Percentiles rank a stretch among this genome's conserved stretches.
Evolutionary conservation across 1,140 invertebrate genomes (phyloP).

Genomic region (Pogonus chalceus): DNA sequence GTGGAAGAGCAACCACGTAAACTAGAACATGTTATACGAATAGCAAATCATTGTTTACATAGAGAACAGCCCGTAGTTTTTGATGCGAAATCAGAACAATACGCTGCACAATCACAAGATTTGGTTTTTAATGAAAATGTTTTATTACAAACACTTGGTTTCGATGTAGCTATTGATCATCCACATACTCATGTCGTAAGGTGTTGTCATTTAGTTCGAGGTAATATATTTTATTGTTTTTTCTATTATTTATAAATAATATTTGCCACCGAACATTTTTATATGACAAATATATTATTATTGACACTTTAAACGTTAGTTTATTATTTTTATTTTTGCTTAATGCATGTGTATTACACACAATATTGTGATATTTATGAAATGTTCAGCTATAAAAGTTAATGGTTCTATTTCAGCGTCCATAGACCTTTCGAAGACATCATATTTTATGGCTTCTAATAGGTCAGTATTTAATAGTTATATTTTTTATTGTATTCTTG

Average conservation of each 20-base stretch:
- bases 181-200: slow-evolving; percentile 93
- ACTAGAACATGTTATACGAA: slow-evolving; percentile 90
- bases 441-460: slow-evolving; percentile 97
- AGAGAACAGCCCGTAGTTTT: slow-evolving; percentile 48
- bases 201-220: slow-evolving; percentile 89
- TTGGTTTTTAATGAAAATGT: slow-evolving; percentile 94
- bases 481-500: not conserved
- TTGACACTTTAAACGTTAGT: not conserved
- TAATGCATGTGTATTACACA: not conserved
- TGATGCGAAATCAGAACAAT: slow-evolving; percentile 60
- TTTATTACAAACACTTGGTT: slow-evolving; percentile 89
- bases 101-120: slow-evolving; percentile 70
- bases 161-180: slow-evolving; percentile 94
- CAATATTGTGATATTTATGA: not conserved
- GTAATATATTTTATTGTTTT: slow-evolving; percentile 47
- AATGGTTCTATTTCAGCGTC: slow-evolving; percentile 49
- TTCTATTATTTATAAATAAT: not conserved
- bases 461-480: slow-evolving; percentile 48
- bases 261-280: not conserved
- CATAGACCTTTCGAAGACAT: slow-evolving; percentile 92
- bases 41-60: slow-evolving; percentile 72
- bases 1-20: slow-evolving; percentile 95
- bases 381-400: not conserved
- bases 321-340: not conserved
- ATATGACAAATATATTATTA: not conserved